These are phyloP conservation scores for Telenomus remus DNA, from an alignment of 1,140 invertebrate species.

Conservation along the genomic window DNA sequence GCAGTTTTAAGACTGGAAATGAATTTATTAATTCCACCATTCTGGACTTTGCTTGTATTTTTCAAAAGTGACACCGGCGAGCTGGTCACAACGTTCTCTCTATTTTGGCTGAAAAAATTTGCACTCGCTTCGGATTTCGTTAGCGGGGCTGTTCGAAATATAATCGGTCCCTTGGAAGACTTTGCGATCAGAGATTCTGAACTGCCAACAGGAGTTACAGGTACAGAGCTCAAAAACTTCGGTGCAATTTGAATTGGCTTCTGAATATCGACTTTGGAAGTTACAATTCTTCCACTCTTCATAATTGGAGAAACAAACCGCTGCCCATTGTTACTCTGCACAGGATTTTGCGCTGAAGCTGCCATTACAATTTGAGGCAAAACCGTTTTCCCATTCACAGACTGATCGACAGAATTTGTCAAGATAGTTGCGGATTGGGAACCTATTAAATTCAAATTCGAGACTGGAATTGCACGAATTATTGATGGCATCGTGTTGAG, in stretches of 20 bases:
- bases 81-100: slow-evolving; percentile 44
- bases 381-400: slow-evolving; percentile 48
- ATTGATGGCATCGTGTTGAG: slow-evolving; percentile 64
- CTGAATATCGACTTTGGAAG: slow-evolving; percentile 30
- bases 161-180: slow-evolving; percentile 55
- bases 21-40: slow-evolving; percentile 26
- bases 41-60: slow-evolving; percentile 59
- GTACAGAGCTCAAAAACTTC: slow-evolving; percentile 55
- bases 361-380: slow-evolving; percentile 46
- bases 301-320: slow-evolving; percentile 59
- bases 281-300: slow-evolving; percentile 58
- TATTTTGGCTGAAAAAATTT: slow-evolving; percentile 47
- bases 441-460: slow-evolving; percentile 57
- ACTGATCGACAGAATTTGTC: slow-evolving; percentile 28
- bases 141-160: slow-evolving; percentile 60
- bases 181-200: slow-evolving; percentile 48
- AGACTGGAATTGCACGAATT: slow-evolving; percentile 61
- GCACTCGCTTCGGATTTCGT: slow-evolving; percentile 57
- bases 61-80: slow-evolving; percentile 68
- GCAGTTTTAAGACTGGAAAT: slow-evolving; percentile 17
- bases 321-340: slow-evolving; percentile 54
- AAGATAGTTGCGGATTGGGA: slow-evolving; percentile 41
- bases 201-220: slow-evolving; percentile 30
- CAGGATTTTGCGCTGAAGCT: slow-evolving; percentile 4
- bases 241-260: slow-evolving; percentile 65